A percentile compares a stretch with the other conserved stretches of the same genome.
These are phyloP conservation scores for Melipona quadrifasciata DNA, from an alignment of 1,140 invertebrate genomes.

Conservation along the genomic window DNA sequence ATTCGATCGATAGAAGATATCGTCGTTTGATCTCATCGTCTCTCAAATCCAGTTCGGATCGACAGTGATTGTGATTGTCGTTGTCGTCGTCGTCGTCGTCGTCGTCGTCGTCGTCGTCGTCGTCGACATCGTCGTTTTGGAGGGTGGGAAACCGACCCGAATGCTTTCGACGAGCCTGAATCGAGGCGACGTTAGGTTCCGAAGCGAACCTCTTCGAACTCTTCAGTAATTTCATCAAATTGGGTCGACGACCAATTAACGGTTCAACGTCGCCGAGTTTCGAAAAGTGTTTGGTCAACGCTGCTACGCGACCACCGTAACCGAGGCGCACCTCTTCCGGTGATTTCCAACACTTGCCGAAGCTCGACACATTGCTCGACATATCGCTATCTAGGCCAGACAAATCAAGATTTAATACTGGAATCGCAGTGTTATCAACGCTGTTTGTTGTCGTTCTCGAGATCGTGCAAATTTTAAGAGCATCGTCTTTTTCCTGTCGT, in stretches of 20 bases:
- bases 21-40: background rate
- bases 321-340: constrained; percentile 84
- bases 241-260: constrained; percentile 74
- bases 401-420: constrained; percentile 76
- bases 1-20: background rate
- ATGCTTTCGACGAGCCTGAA: constrained; percentile 37
- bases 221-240: constrained; percentile 62
- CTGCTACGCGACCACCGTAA: constrained; percentile 83
- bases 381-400: constrained; percentile 58
- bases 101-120: no score
- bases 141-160: no score
- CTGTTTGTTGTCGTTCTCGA: background rate
- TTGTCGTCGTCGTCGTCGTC: no score
- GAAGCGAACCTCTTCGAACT: constrained; percentile 73
- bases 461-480: background rate
- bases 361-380: constrained; percentile 17
- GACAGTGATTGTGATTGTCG: background rate
- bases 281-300: constrained; percentile 84
- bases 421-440: constrained; percentile 47
- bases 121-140: no score
- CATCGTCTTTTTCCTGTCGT: background rate
- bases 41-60: constrained; percentile 48
- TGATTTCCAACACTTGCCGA: constrained; percentile 84
- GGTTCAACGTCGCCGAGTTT: constrained; percentile 79
- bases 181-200: constrained; percentile 75